Conservation (phyloP, 2,888 invertebrate species). For the Macrosiphum euphorbiae region DNA sequence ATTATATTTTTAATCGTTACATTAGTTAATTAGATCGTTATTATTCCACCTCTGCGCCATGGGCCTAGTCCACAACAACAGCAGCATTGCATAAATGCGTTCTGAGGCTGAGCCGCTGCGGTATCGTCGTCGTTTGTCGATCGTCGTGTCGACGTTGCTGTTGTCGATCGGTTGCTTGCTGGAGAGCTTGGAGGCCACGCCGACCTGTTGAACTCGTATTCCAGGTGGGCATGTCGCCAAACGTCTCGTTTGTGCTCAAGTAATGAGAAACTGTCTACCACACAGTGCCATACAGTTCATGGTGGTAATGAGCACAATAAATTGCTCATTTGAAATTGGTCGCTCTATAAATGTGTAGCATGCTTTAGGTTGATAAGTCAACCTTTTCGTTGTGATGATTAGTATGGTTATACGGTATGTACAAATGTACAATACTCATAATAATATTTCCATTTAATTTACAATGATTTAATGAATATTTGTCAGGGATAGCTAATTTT, state of each 20-base stretch:
- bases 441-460: no score
- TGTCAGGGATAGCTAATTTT: no score
- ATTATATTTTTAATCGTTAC: neutral
- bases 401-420: neutral
- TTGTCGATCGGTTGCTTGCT: neutral
- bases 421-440: neutral
- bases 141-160: neutral
- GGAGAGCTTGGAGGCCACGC: constrained; percentile 1
- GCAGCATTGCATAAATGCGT: no score
- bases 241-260: no score
- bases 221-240: neutral
- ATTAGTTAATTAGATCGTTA: neutral
- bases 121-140: neutral
- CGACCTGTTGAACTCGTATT: neutral
- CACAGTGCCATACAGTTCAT: no score
- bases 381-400: neutral
- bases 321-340: neutral
- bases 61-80: no score
- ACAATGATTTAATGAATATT: no score
- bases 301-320: neutral
- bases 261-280: neutral
- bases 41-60: neutral
- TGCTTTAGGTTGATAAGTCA: neutral
- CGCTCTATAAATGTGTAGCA: neutral
- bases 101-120: neutral